These are phyloP conservation scores for Lichenostomus cassidix DNA, from an alignment of 2,113 vertebrate species.

Conservation along the genomic window DNA sequence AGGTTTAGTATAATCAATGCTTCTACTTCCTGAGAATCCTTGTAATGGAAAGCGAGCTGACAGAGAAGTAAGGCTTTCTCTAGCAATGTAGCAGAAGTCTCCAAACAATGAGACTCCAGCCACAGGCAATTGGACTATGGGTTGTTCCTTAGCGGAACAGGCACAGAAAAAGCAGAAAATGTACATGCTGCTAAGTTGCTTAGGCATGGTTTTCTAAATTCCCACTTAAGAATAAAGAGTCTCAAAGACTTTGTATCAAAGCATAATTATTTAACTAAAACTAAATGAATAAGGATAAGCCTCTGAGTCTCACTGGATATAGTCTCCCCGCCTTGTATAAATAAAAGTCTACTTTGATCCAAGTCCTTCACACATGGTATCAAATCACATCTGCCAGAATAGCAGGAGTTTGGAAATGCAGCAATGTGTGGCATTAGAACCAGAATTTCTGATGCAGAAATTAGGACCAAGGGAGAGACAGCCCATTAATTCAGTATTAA, in stretches of 20 bases:
- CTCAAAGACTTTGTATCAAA: not conserved
- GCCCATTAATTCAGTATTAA: conserved; percentile 51
- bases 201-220: not conserved
- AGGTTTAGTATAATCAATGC: not conserved
- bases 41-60: accelerated
- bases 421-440: not conserved
- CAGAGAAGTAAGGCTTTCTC: not conserved
- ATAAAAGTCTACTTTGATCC: conserved; percentile 3
- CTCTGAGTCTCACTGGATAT: not conserved
- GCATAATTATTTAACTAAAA: not conserved
- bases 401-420: conserved; percentile 20
- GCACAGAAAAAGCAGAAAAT: not conserved
- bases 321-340: not conserved
- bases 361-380: conserved; percentile 46
- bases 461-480: conserved; percentile 26
- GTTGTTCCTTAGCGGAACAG: not conserved
- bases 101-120: not conserved
- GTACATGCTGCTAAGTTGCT: not conserved
- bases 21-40: not conserved
- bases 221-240: not conserved
- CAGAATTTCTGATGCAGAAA: conserved; percentile 48
- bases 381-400: conserved; percentile 10
- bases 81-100: not conserved
- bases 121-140: not conserved
- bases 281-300: not conserved